Evolutionary conservation across 2,797 vertebrate species (phyloP).

Genomic region (Micrastur ruficollis): DNA sequence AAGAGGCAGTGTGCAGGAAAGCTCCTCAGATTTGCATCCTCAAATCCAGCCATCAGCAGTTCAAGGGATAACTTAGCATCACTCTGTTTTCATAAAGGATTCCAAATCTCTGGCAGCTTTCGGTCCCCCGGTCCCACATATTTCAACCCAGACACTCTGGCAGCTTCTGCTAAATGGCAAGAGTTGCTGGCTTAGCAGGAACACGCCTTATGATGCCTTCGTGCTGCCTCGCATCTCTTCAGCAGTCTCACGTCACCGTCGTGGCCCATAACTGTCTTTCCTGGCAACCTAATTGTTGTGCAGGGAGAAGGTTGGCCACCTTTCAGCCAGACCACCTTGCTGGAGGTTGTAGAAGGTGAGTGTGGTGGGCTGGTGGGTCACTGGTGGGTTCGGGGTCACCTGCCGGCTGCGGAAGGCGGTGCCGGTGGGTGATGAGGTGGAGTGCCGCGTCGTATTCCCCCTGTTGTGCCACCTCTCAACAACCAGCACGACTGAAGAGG

Average conservation of each 20-base stretch:
- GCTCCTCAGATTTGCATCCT: background rate
- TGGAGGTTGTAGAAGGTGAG: background rate
- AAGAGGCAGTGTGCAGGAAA: background rate
- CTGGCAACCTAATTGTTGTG: background rate
- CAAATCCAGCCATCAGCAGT: background rate
- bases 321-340: background rate
- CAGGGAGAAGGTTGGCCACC: background rate
- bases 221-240: background rate
- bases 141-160: background rate
- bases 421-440: background rate
- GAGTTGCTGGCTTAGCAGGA: background rate
- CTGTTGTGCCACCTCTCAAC: background rate
- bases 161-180: background rate
- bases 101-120: background rate
- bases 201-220: background rate
- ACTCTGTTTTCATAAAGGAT: background rate
- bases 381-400: background rate
- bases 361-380: background rate
- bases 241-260: background rate
- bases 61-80: background rate
- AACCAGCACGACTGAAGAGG: background rate
- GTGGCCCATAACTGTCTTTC: background rate
- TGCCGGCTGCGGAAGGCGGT: background rate
- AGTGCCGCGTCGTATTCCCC: too few species aligned
- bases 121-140: background rate